These are phyloP conservation scores for Octodonta nipae DNA, from an alignment of 2,888 invertebrate species.

Conservation along the genomic window DNA sequence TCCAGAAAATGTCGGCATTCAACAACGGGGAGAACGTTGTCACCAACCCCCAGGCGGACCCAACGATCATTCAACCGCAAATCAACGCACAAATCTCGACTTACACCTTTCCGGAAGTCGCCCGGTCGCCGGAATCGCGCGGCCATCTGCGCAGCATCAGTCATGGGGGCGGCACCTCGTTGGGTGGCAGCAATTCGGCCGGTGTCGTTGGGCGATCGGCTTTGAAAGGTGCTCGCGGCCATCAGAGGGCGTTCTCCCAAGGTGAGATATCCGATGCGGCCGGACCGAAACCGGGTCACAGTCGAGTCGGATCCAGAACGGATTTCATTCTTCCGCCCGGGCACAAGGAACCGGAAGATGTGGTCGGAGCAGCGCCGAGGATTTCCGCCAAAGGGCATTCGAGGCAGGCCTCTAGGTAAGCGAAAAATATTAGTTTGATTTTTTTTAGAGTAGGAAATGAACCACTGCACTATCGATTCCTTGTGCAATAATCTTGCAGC, in stretches of 20 bases:
- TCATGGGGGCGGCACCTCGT: constrained; percentile 58
- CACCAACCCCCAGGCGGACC: constrained; percentile 6
- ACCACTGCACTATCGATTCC: too few relatives aligned
- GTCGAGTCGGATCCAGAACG: constrained; percentile 71
- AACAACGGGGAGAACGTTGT: constrained; percentile 44
- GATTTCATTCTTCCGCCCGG: constrained; percentile 81
- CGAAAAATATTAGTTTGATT: too few relatives aligned
- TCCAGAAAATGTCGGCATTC: constrained; percentile 56
- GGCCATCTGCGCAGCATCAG: constrained; percentile 73
- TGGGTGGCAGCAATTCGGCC: constrained; percentile 33
- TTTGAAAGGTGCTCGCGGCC: constrained; percentile 47
- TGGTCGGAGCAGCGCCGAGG: constrained; percentile 27
- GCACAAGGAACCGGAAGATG: constrained; percentile 51
- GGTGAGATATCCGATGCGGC: constrained; percentile 60
- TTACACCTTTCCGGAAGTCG: constrained; percentile 33
- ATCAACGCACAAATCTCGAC: constrained; percentile 27
- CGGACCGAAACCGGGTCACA: constrained; percentile 48
- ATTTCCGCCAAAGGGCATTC: constrained; percentile 53
- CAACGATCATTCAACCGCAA: constrained; percentile 3
- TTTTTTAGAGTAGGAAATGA: too few relatives aligned
- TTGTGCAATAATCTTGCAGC: too few relatives aligned
- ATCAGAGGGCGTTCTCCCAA: constrained; percentile 67
- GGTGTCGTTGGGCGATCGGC: constrained; percentile 43
- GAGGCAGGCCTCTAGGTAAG: constrained; percentile 51
- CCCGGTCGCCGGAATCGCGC: constrained; percentile 24